Evolutionary conservation across 53 echinoderm and acorn worm species (phyloP).

Genomic region (Hippasteria phrygiana): DNA sequence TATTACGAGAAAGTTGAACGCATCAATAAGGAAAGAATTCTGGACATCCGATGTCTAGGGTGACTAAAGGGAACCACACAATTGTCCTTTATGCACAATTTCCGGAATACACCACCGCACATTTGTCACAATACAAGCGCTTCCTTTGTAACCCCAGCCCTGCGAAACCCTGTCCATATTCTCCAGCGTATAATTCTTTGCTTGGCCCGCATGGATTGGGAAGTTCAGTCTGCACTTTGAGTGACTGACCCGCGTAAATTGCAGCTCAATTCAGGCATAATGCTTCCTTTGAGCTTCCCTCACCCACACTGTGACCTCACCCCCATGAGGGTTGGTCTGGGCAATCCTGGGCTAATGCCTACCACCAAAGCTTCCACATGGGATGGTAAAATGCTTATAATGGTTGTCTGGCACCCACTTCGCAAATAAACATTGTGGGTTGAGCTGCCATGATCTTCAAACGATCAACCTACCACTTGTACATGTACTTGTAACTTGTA

Average conservation of each 20-base stretch:
- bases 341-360: not conserved
- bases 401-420: constrained; percentile 23
- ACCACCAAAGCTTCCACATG: not conserved
- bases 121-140: constrained; percentile 25
- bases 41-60: not conserved
- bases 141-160: constrained; percentile 22
- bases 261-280: not conserved
- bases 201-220: not conserved
- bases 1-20: not conserved
- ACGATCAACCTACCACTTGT: not conserved
- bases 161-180: not conserved
- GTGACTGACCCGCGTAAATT: not conserved
- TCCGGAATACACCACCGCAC: constrained; percentile 5
- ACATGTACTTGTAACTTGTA: not conserved
- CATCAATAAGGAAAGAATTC: not conserved
- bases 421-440: constrained; percentile 23
- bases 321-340: not conserved
- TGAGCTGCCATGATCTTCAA: not conserved
- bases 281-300: constrained; percentile 37
- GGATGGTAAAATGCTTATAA: not conserved
- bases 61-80: constrained; percentile 18
- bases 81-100: constrained; percentile 1
- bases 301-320: constrained; percentile 23
- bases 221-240: constrained; percentile 24
- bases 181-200: not conserved